Evolutionary conservation across 2,888 invertebrate genomes (phyloP).

Genomic region (Ecliptopera silaceata): DNA sequence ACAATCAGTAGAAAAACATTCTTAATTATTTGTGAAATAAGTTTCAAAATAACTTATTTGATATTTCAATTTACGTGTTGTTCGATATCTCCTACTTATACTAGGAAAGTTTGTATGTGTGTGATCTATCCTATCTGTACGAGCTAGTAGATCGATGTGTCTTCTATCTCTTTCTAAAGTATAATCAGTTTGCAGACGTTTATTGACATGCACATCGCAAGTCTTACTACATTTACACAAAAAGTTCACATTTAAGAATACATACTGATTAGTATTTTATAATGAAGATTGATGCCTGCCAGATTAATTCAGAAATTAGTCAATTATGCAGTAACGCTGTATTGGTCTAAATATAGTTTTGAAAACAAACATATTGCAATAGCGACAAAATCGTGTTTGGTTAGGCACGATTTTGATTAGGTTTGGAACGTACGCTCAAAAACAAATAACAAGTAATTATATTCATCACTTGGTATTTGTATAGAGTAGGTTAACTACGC

Average conservation of each 20-base stretch:
- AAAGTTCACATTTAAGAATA: neutral
- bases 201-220: slow-evolving; percentile 54
- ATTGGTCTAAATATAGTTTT: no score
- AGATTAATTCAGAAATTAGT: neutral
- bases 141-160: slow-evolving; percentile 49
- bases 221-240: slow-evolving; percentile 23
- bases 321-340: no score
- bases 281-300: neutral
- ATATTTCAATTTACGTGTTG: slow-evolving; percentile 39
- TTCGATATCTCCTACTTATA: slow-evolving; percentile 30
- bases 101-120: slow-evolving; percentile 42
- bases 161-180: slow-evolving; percentile 52
- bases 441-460: no score
- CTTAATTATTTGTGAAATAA: slow-evolving; percentile 7
- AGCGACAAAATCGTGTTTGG: no score
- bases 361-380: no score
- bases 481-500: no score
- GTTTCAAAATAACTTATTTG: slow-evolving; percentile 28
- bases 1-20: neutral
- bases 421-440: no score
- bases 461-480: no score
- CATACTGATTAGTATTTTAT: neutral
- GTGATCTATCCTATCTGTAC: slow-evolving; percentile 50
- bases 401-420: no score
- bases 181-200: slow-evolving; percentile 51